phyloP scores from a whole-genome alignment of 2,113 vertebrate species.

The Tichodroma muraria region DNA sequence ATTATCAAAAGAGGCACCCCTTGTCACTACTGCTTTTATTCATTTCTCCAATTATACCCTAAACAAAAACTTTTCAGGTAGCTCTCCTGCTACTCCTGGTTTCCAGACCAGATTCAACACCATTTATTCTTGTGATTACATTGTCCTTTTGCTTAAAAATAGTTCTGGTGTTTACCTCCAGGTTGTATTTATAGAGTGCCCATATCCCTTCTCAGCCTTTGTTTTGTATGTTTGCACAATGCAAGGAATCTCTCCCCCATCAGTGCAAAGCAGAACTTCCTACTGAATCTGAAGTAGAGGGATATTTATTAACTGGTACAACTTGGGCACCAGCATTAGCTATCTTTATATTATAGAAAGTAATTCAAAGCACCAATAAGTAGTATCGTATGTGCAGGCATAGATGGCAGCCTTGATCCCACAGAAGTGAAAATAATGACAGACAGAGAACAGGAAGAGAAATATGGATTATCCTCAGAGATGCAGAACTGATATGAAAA shows the following conservation, averaged over 20 bases:
- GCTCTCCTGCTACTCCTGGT: not conserved
- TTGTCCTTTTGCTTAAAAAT: constrained; percentile 58
- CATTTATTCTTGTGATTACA: constrained; percentile 32
- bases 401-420: not conserved
- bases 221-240: constrained; percentile 44
- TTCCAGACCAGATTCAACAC: not conserved
- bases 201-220: constrained; percentile 60
- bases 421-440: not conserved
- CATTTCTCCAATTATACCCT: not conserved
- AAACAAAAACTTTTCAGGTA: not conserved
- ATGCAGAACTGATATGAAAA: not conserved
- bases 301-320: not conserved
- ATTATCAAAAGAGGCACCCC: not conserved
- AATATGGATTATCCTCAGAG: not conserved
- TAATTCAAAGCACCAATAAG: not conserved
- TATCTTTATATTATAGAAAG: not conserved
- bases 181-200: constrained; percentile 50
- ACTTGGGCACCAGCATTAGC: not conserved
- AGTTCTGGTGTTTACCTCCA: constrained; percentile 50
- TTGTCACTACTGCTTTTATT: not conserved
- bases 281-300: not conserved
- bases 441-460: not conserved
- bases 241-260: constrained; percentile 39
- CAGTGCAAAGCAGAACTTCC: constrained; percentile 33
- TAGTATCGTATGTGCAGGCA: not conserved